Conservation (phyloP, 2,888 invertebrate species). For the Pyrocoelia pectoralis region DNA sequence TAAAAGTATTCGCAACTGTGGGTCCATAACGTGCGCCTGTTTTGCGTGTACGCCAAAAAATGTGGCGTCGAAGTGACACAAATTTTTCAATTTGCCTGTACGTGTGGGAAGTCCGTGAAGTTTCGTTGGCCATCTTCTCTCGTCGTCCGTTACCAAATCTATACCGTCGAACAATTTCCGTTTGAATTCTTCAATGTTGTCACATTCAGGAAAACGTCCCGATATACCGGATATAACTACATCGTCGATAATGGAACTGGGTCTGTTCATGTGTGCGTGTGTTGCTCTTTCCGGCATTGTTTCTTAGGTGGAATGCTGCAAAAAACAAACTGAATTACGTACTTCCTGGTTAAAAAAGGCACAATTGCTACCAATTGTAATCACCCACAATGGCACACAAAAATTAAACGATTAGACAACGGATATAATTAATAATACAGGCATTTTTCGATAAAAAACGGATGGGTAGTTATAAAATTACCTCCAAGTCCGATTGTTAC, state of each 20-base stretch:
- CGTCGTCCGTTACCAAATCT: constrained; percentile 93
- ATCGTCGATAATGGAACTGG: constrained; percentile 65
- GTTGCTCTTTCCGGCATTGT: constrained; percentile 73
- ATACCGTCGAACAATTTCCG: constrained; percentile 88
- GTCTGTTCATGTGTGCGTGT: constrained; percentile 54
- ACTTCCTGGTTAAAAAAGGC: neutral
- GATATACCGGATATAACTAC: constrained; percentile 87
- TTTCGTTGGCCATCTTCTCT: constrained; percentile 86
- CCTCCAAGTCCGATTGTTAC: neutral
- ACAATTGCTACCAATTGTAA: neutral
- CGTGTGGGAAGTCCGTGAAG: constrained; percentile 82
- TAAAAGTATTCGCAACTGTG: constrained; percentile 77
- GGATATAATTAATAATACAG: neutral
- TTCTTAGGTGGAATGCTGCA: constrained; percentile 6
- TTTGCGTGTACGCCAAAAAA: constrained; percentile 93
- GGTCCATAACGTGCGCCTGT: constrained; percentile 92
- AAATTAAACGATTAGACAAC: constrained; percentile 2
- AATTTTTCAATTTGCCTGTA: constrained; percentile 83
- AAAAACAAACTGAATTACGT: constrained; percentile 4
- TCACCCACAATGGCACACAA: neutral
- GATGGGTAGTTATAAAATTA: neutral
- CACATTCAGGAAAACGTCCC: constrained; percentile 90
- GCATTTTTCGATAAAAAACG: neutral
- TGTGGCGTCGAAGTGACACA: constrained; percentile 83
- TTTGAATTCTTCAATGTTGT: constrained; percentile 91